Base-by-base conservation (phyloP, 2,888 invertebrate species). In the Plutella xylostella region DNA sequence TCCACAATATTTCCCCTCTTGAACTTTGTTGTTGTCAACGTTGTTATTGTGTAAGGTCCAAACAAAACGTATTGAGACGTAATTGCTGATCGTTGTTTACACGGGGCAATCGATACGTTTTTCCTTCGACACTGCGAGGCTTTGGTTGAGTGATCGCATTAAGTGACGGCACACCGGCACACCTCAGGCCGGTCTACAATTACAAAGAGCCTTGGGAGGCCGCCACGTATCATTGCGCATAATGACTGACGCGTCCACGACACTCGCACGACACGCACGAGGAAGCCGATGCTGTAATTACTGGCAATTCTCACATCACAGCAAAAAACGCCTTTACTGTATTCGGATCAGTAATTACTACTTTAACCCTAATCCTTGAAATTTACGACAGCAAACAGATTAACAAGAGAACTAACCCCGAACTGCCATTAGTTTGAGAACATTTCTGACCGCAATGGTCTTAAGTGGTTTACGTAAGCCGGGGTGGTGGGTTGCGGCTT, bases 151-250 rank as follows among this genome's bases (percentile, higher is more conserved):
- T 39, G 47, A 40, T 30, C 45, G 19, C 38, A 38, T 33, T 15
- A 7, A 34, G 14, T n/a, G 9, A 28, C 28, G 30, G 30, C 40
- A 35, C 42, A 43, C 25, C 20, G 43, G 37, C 46, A 42, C 51
- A 46, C 50, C 56, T 31, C n/a, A n/a, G 2, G 21, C 37, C 14
- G n/a, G 39, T 58, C 53, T 55, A 56, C 56, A 58, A 60, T 62
- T 60, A 61, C 55, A 42, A 43, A 46, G 55, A 60, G 60, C 65
- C 65, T 66, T 65, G 65, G 51, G 54, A 62, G 56, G 56, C 50
- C 54, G 52, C 45, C 45, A 47, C 46, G 48, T 46, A 45, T 51
- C 47, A 48, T 49, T 49, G 46, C 49, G 37, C 35, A 30, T 48
- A 52, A 52, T 49, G 47, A 38, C 31, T 42, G 45, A 40, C 20